These are phyloP conservation scores for Sycon ciliatum DNA, from an alignment of 37 sponge, comb jelly and placozoan species.

Conservation along the genomic window DNA sequence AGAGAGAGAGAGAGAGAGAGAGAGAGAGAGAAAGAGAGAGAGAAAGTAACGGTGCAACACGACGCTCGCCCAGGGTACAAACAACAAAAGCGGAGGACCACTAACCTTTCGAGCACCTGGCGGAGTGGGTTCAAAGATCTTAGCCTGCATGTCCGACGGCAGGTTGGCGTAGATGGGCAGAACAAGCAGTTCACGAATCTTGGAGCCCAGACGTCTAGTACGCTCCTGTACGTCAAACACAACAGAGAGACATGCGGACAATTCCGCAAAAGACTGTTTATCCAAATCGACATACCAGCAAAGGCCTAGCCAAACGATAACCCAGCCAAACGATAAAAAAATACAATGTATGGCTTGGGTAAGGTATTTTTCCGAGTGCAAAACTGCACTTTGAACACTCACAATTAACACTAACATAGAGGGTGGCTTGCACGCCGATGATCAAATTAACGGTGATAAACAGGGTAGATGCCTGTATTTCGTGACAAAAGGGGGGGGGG, in stretches of 20 bases:
- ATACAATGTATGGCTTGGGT: too few relatives aligned
- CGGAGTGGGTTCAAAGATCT: conserved; percentile 99
- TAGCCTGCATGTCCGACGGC: conserved; percentile 97
- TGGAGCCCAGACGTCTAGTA: conserved; percentile 66
- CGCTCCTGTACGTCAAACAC: conserved; percentile 51
- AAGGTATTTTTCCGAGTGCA: too few relatives aligned
- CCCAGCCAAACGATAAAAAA: too few relatives aligned
- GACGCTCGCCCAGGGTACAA: too few relatives aligned
- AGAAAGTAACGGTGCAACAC: too few relatives aligned
- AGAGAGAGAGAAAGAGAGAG: conserved; percentile 49
- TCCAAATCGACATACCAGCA: background rate
- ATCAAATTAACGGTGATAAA: too few relatives aligned
- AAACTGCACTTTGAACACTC: too few relatives aligned
- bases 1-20: conserved; percentile 48
- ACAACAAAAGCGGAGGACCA: background rate
- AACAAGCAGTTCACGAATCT: conserved; percentile 83
- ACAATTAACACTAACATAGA: too few relatives aligned
- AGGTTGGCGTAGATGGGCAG: conserved; percentile 95
- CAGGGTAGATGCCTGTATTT: too few relatives aligned
- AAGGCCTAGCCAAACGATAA: background rate
- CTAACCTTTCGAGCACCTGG: conserved; percentile 93
- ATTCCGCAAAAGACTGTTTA: too few relatives aligned
- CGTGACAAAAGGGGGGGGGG: too few relatives aligned
- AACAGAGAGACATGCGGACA: background rate
- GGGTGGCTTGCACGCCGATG: too few relatives aligned